Percentiles rank a stretch among this genome's conserved stretches.
phyloP scores from a whole-genome alignment of 1,140 invertebrate species.

The Drosophila pseudoananassae region DNA sequence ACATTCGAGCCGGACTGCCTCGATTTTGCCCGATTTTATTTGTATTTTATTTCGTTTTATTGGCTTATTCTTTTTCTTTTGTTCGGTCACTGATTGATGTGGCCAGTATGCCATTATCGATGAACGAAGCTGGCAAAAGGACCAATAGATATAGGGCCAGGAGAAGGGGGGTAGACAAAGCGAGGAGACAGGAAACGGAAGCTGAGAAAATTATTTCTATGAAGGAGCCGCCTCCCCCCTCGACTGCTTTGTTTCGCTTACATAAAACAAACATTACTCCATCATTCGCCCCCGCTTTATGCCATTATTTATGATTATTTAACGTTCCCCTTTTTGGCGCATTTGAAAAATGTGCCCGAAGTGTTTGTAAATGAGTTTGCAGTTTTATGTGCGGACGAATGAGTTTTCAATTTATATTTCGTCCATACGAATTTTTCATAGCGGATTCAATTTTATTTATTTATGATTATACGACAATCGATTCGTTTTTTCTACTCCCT shows the following conservation, averaged over 20 bases:
- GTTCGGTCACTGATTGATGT: slow-evolving; percentile 64
- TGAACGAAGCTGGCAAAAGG: slow-evolving; percentile 11
- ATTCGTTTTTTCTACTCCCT: slow-evolving; percentile 38
- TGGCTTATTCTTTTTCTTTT: slow-evolving; percentile 10
- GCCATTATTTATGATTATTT: slow-evolving; percentile 80
- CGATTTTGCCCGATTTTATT: slow-evolving; percentile 9
- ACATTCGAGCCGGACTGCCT: slow-evolving; percentile 57
- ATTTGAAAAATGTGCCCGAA: slow-evolving; percentile 76
- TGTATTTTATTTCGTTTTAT: slow-evolving; percentile 32
- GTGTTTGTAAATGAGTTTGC: slow-evolving; percentile 81
- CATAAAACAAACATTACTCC: slow-evolving; percentile 70
- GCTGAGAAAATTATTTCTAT: slow-evolving; percentile 54
- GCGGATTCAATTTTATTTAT: slow-evolving; percentile 78
- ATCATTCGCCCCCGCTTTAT: slow-evolving; percentile 50
- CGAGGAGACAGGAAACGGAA: slow-evolving; percentile 11
- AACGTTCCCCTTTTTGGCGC: slow-evolving; percentile 56
- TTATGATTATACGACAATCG: slow-evolving; percentile 79
- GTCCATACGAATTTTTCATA: slow-evolving; percentile 61
- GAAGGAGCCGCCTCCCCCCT: slow-evolving; percentile 21
- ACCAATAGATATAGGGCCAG: slow-evolving; percentile 16
- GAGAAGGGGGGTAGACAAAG: not conserved
- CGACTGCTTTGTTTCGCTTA: slow-evolving; percentile 53
- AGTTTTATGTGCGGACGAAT: slow-evolving; percentile 81
- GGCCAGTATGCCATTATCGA: slow-evolving; percentile 53
- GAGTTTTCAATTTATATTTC: slow-evolving; percentile 81